Evolutionary conservation across 2,113 vertebrate genomes (phyloP).

Genomic region (Sceloporus undulatus): DNA sequence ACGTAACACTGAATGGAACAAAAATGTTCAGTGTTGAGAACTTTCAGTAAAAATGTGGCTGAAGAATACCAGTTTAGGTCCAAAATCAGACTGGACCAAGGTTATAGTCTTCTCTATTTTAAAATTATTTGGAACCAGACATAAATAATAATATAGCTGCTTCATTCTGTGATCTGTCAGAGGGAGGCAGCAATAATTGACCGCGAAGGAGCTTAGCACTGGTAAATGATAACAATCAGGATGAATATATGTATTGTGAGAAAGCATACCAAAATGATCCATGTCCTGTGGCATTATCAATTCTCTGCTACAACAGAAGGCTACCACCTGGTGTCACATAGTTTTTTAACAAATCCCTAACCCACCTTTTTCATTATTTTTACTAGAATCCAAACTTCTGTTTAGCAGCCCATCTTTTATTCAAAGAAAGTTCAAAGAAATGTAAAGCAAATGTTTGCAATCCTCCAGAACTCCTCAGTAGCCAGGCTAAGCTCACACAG

Average conservation of each 20-base stretch:
- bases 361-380: constrained; percentile 57
- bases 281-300: constrained; percentile 71
- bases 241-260: constrained; percentile 59
- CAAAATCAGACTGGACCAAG: neutral
- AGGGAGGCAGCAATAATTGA: constrained; percentile 78
- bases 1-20: neutral
- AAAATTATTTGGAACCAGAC: constrained; percentile 27
- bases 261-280: constrained; percentile 59
- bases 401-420: constrained; percentile 55
- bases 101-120: neutral
- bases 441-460: constrained; percentile 52
- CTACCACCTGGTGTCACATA: constrained; percentile 58
- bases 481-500: neutral
- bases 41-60: neutral
- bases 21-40: too few relatives aligned
- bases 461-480: constrained; percentile 56
- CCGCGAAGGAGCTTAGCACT: constrained; percentile 72
- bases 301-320: constrained; percentile 78
- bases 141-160: constrained; percentile 32
- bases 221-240: constrained; percentile 69
- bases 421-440: constrained; percentile 54
- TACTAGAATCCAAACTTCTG: constrained; percentile 57
- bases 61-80: neutral
- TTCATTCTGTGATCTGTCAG: constrained; percentile 77
- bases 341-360: constrained; percentile 68